A percentile compares a stretch with the other conserved stretches of the same genome.
Evolutionary conservation across 2,113 vertebrate species (phyloP).

Genomic region (Erpornis zantholeuca): DNA sequence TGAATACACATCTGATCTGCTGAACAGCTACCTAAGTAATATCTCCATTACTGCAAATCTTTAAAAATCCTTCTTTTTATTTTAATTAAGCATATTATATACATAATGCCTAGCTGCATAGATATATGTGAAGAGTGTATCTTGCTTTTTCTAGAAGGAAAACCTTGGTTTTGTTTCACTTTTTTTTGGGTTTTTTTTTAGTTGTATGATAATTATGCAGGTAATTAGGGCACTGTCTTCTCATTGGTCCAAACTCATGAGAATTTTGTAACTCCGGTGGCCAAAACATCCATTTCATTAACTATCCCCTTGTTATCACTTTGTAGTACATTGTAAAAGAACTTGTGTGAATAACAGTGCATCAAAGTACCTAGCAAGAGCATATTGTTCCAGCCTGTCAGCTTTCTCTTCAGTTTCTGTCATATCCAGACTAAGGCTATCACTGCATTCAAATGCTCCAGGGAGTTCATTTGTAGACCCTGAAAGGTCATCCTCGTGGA

Average conservation of each 20-base stretch:
- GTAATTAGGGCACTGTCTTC: not conserved
- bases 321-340: not conserved
- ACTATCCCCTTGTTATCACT: not conserved
- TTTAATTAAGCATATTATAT: not conserved
- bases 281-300: not conserved
- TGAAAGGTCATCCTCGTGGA: constrained; percentile 83
- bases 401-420: constrained; percentile 79
- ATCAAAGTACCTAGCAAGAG: constrained; percentile 80
- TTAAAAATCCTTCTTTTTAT: not conserved
- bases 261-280: not conserved
- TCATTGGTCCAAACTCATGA: not conserved
- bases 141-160: not conserved
- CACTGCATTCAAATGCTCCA: constrained; percentile 79
- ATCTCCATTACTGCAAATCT: not conserved
- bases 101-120: not conserved
- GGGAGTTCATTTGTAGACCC: constrained; percentile 84
- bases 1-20: not conserved
- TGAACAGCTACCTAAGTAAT: not conserved
- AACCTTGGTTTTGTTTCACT: not conserved
- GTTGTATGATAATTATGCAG: not conserved
- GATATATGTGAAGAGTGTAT: not conserved
- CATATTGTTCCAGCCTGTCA: constrained; percentile 77
- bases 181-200: not conserved
- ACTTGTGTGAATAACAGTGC: not conserved
- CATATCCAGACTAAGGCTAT: constrained; percentile 81